Evolutionary conservation across 2,888 invertebrate species (phyloP).

Genomic region (Lumbricus terrestris): DNA sequence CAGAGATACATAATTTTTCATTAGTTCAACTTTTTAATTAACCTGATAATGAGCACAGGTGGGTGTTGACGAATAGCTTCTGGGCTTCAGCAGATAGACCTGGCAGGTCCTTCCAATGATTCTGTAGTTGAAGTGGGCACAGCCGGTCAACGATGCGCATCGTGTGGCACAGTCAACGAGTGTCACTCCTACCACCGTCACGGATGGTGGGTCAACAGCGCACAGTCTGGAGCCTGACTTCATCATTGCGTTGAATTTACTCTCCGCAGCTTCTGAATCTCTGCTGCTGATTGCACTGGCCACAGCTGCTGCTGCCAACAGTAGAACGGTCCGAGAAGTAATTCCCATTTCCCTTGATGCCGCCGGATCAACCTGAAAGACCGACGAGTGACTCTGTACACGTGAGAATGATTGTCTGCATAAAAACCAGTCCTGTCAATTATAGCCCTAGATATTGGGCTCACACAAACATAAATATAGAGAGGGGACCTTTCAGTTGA

Average conservation of each 20-base stretch:
- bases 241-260: not conserved
- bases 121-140: not conserved
- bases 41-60: not conserved
- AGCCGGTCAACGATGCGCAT: not conserved
- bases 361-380: too few species aligned
- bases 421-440: too few species aligned
- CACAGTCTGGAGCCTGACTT: not conserved
- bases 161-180: not conserved
- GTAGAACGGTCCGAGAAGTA: not conserved
- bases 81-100: not conserved
- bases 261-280: not conserved
- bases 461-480: too few species aligned
- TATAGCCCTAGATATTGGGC: too few species aligned
- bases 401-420: too few species aligned
- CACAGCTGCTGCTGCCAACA: not conserved
- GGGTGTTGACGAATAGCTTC: not conserved
- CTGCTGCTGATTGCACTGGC: not conserved
- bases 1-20: not conserved
- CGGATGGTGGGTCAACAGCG: not conserved
- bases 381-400: too few species aligned
- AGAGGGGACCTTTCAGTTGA: too few species aligned
- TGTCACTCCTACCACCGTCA: not conserved
- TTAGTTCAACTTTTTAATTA: not conserved
- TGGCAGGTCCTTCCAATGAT: not conserved
- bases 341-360: not conserved